Conservation (phyloP, 2,888 invertebrate genomes). For the Hirtodrosophila histrioides region DNA sequence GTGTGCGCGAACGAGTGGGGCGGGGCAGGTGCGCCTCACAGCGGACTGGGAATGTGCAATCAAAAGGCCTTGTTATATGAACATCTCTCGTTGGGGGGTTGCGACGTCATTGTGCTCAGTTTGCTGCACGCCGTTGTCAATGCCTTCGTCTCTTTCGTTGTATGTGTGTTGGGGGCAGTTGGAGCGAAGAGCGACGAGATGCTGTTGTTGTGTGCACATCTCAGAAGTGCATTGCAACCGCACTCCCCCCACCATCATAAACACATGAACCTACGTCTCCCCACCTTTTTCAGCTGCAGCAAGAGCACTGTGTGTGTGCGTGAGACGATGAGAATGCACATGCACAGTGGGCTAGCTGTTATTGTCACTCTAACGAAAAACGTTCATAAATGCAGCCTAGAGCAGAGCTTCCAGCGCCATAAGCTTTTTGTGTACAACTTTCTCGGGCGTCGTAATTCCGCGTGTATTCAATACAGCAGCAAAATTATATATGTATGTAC, state of each 20-base stretch:
- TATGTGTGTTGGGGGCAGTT: conserved; percentile 64
- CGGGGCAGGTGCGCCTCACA: conserved; percentile 50
- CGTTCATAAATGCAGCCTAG: too few relatives aligned
- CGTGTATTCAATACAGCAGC: too few relatives aligned
- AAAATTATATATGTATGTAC: too few relatives aligned
- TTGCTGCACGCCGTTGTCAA: conserved; percentile 66
- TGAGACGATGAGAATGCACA: conserved; percentile 13
- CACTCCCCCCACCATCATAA: conserved; percentile 1
- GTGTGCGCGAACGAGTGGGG: conserved; percentile 28
- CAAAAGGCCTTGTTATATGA: conserved; percentile 30
- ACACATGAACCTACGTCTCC: conserved; percentile 19
- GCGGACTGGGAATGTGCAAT: conserved; percentile 28
- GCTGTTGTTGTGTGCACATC: conserved; percentile 16
- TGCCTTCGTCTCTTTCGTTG: conserved; percentile 67
- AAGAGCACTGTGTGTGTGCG: background rate
- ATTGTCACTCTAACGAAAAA: background rate
- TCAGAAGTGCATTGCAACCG: conserved; percentile 42
- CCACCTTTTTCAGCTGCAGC: conserved; percentile 5
- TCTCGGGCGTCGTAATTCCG: too few relatives aligned
- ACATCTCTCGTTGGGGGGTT: conserved; percentile 32
- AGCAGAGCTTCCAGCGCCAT: too few relatives aligned
- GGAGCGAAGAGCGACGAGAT: conserved; percentile 33
- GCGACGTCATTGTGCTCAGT: conserved; percentile 52
- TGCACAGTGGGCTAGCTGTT: conserved; percentile 7
- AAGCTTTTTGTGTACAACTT: too few relatives aligned